Evolutionary conservation across 2,113 vertebrate genomes (phyloP).

Genomic region (Pantherophis guttatus): DNA sequence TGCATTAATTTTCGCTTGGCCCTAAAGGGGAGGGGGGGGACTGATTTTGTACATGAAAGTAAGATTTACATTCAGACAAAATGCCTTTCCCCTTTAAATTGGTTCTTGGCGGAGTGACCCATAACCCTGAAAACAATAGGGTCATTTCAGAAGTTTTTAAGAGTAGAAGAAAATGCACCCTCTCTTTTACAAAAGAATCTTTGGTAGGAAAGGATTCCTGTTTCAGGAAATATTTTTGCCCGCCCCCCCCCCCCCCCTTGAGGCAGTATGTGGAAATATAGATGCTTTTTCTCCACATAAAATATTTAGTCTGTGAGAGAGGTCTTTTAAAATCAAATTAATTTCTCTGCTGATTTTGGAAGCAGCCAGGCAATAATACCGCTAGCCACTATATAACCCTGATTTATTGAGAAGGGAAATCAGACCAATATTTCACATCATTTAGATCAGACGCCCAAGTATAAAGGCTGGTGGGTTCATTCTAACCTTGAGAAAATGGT

Average conservation of each 20-base stretch:
- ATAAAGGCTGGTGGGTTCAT: neutral
- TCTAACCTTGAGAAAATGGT: neutral
- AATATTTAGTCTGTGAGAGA: neutral
- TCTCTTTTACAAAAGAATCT: constrained; percentile 1
- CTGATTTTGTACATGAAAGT: constrained; percentile 26
- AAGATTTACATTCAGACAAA: constrained; percentile 47
- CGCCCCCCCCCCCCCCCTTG: neutral
- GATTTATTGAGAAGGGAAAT: neutral
- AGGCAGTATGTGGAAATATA: neutral
- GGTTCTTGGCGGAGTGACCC: constrained; percentile 42
- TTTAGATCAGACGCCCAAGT: neutral
- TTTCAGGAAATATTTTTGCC: constrained; percentile 10
- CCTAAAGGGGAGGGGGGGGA: constrained; percentile 7
- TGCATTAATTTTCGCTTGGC: constrained; percentile 33
- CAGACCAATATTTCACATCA: neutral
- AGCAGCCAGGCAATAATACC: neutral
- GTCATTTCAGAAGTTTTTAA: neutral
- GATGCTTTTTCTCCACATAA: neutral
- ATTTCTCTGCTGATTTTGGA: constrained; percentile 23
- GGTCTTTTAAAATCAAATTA: neutral
- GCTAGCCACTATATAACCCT: neutral
- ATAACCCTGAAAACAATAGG: constrained; percentile 40
- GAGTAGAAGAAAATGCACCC: neutral
- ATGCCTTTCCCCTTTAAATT: constrained; percentile 18
- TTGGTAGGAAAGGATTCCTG: neutral